phyloP scores from a whole-genome alignment of 2,113 vertebrate genomes.

The Cinclus mexicanus region DNA sequence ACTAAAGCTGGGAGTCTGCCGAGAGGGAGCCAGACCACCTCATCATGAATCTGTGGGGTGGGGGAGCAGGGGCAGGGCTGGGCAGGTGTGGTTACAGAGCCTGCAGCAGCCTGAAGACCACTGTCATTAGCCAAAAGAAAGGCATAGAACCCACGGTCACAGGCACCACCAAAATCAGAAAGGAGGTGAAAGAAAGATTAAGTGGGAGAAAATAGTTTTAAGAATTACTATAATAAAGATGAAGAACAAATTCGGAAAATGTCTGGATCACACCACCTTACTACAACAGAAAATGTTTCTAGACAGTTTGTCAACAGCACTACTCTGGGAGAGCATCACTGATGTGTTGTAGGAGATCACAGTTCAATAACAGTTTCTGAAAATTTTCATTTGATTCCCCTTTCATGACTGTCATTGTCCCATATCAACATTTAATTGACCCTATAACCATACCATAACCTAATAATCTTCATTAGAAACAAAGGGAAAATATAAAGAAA shows the following conservation, averaged over 20 bases:
- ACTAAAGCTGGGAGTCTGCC: neutral
- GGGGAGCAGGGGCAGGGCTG: neutral
- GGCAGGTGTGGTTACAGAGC: neutral
- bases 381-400: neutral
- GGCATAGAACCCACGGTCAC: neutral
- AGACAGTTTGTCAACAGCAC: neutral
- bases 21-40: neutral
- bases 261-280: neutral
- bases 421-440: neutral
- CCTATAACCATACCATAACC: neutral
- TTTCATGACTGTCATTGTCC: neutral
- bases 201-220: neutral
- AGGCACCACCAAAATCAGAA: neutral
- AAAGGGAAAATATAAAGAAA: neutral
- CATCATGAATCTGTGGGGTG: accelerated
- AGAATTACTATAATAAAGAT: neutral
- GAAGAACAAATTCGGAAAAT: neutral
- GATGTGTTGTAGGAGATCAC: neutral
- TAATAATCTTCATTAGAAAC: neutral
- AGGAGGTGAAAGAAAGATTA: neutral
- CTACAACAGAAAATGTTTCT: neutral
- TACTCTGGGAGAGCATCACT: neutral
- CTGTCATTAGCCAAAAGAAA: neutral
- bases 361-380: neutral
- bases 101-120: neutral